phyloP scores from a whole-genome alignment of 2,797 vertebrate genomes.

The Hozukius guyotensis region DNA sequence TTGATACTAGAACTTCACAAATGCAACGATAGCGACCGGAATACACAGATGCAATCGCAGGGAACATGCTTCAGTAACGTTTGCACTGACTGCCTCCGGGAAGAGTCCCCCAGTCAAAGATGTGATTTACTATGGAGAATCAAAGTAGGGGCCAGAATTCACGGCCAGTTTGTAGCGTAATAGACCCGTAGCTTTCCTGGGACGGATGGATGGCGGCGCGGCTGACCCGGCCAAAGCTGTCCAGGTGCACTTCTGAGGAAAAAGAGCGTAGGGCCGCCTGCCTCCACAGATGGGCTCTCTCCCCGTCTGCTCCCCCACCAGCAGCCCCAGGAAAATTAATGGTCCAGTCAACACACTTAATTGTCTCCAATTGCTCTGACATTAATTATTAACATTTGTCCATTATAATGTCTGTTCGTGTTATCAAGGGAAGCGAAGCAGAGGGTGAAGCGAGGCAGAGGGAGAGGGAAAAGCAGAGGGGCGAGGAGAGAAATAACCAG shows the following conservation, averaged over 20 bases:
- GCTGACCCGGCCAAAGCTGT: conserved; percentile 30
- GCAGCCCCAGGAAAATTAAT: conserved; percentile 81
- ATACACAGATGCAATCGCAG: conserved; percentile 33
- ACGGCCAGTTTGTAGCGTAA: conserved; percentile 26
- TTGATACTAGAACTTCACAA: conserved; percentile 24
- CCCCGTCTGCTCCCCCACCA: conserved; percentile 36
- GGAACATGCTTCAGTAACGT: conserved; percentile 18
- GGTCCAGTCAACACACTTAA: conserved; percentile 83
- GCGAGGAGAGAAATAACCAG: conserved; percentile 65
- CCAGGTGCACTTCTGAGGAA: conserved; percentile 42
- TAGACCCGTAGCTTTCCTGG: conserved; percentile 32
- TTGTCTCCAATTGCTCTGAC: conserved; percentile 86
- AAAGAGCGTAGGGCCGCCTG: conserved; percentile 43
- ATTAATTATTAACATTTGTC: conserved; percentile 88
- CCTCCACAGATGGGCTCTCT: conserved; percentile 54
- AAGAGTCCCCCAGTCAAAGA: conserved; percentile 4
- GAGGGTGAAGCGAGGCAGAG: conserved; percentile 42
- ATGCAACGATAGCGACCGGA: conserved; percentile 15
- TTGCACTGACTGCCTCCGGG: neutral
- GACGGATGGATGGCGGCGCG: conserved; percentile 21
- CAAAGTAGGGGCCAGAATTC: neutral
- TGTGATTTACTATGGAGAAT: conserved; percentile 3
- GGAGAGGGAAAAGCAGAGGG: conserved; percentile 39
- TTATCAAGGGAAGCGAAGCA: conserved; percentile 66
- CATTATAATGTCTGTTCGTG: conserved; percentile 55